These are phyloP conservation scores for Argopecten irradians DNA, from an alignment of 1,140 invertebrate genomes.

Conservation along the genomic window DNA sequence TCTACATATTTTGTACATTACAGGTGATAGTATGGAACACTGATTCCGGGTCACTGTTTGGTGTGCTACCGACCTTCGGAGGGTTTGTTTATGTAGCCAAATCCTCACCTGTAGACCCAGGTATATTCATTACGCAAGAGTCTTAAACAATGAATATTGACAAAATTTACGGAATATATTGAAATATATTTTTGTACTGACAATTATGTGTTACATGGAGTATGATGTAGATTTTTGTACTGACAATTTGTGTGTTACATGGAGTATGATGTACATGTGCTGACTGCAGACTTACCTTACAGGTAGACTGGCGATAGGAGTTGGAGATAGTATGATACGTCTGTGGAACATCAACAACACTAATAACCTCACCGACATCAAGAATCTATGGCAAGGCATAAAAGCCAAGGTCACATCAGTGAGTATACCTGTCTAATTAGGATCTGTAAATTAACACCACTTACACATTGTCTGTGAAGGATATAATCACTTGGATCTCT, in stretches of 20 bases:
- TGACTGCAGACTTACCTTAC: conserved; percentile 19
- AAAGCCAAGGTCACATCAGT: conserved; percentile 84
- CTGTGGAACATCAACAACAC: conserved; percentile 83
- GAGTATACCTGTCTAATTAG: conserved; percentile 65
- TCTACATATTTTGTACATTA: conserved; percentile 33
- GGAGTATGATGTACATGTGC: not conserved
- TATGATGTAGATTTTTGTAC: conserved; percentile 12
- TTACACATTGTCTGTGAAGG: not conserved
- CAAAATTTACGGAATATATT: conserved; percentile 70
- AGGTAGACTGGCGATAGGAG: conserved; percentile 81
- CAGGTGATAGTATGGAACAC: conserved; percentile 81
- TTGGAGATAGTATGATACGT: conserved; percentile 84
- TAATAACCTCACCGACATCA: conserved; percentile 76
- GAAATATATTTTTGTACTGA: conserved; percentile 24
- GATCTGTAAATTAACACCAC: not conserved
- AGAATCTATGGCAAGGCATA: conserved; percentile 83
- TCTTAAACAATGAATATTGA: not conserved
- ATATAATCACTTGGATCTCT: not conserved
- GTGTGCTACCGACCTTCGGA: conserved; percentile 81
- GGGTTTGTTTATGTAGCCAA: conserved; percentile 83
- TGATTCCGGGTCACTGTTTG: conserved; percentile 73
- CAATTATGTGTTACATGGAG: not conserved
- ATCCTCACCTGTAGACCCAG: conserved; percentile 84
- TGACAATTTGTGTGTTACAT: not conserved
- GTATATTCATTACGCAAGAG: conserved; percentile 60